Percentiles rank a stretch among this genome's conserved stretches.
Conservation (phyloP, 1,140 invertebrate species). For the Drosophila eugracilis region DNA sequence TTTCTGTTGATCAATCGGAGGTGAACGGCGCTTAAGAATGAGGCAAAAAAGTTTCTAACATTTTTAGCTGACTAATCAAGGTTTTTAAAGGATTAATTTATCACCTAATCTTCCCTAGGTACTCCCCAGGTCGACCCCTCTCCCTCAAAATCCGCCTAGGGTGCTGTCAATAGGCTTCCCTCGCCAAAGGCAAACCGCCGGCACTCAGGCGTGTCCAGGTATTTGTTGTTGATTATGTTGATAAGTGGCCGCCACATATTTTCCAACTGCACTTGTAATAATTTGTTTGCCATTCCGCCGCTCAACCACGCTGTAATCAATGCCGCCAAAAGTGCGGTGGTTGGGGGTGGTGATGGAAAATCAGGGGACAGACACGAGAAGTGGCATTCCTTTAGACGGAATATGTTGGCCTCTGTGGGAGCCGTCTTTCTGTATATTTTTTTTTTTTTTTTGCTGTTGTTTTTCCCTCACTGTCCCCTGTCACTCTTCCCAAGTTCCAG, state of each 20-base stretch:
- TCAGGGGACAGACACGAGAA: conserved; percentile 13
- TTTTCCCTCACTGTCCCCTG: conserved; percentile 53
- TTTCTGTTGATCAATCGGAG: too few relatives aligned
- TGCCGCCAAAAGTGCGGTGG: conserved; percentile 57
- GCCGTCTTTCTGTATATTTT: conserved; percentile 17
- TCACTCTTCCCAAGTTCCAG: too few relatives aligned
- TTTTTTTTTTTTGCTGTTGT: background rate
- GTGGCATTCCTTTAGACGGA: conserved; percentile 55
- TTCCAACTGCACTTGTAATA: conserved; percentile 79
- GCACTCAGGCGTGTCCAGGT: conserved; percentile 81
- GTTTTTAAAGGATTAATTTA: too few relatives aligned
- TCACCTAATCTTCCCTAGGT: background rate
- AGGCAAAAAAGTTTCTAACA: too few relatives aligned
- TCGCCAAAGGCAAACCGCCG: conserved; percentile 57
- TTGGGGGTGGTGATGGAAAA: conserved; percentile 5
- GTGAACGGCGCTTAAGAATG: too few relatives aligned
- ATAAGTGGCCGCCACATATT: conserved; percentile 80
- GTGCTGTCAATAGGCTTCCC: conserved; percentile 62
- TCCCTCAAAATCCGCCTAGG: conserved; percentile 20
- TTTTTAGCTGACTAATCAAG: too few relatives aligned
- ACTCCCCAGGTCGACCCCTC: conserved; percentile 10
- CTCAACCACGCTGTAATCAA: conserved; percentile 64
- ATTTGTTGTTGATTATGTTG: conserved; percentile 82
- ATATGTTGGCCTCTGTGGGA: conserved; percentile 66
- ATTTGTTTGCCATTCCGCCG: conserved; percentile 75